Evolutionary conservation across 1,140 invertebrate species (phyloP).

Genomic region (Spodoptera litura): DNA sequence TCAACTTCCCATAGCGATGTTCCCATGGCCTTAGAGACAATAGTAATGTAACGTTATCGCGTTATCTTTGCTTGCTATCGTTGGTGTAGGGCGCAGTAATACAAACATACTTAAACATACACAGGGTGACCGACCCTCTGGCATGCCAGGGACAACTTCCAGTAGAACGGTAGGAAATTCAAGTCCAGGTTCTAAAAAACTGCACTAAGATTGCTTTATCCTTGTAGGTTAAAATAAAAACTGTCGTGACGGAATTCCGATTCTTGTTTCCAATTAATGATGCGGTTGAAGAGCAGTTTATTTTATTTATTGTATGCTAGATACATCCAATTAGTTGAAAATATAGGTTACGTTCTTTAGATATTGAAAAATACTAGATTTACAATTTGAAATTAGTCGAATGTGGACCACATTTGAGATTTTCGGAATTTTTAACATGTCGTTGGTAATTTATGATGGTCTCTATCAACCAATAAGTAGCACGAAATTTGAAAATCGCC

Average conservation of each 20-base stretch:
- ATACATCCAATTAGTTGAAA: neutral
- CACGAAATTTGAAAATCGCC: too few species aligned
- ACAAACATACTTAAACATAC: constrained; percentile 8
- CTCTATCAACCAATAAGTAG: too few species aligned
- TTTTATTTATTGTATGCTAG: neutral
- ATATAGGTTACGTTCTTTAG: too few species aligned
- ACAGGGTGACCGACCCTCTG: constrained; percentile 9
- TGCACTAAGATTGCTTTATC: constrained; percentile 19
- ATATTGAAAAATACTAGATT: too few species aligned
- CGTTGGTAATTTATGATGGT: too few species aligned
- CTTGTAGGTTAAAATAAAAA: neutral
- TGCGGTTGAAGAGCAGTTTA: constrained; percentile 3
- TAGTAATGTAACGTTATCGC: constrained; percentile 32
- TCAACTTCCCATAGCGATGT: constrained; percentile 46
- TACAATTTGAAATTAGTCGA: too few species aligned
- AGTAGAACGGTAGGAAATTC: constrained; percentile 3
- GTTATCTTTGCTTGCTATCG: constrained; percentile 27
- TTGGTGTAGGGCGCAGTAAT: constrained; percentile 29
- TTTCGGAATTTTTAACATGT: too few species aligned
- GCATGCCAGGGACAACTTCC: neutral
- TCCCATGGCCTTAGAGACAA: constrained; percentile 43
- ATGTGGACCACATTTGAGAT: too few species aligned
- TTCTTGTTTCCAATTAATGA: constrained; percentile 26
- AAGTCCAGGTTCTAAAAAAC: neutral
- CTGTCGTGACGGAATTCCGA: constrained; percentile 3